phyloP scores from a whole-genome alignment of 2,888 invertebrate species.

The Synanthedon myopaeformis region DNA sequence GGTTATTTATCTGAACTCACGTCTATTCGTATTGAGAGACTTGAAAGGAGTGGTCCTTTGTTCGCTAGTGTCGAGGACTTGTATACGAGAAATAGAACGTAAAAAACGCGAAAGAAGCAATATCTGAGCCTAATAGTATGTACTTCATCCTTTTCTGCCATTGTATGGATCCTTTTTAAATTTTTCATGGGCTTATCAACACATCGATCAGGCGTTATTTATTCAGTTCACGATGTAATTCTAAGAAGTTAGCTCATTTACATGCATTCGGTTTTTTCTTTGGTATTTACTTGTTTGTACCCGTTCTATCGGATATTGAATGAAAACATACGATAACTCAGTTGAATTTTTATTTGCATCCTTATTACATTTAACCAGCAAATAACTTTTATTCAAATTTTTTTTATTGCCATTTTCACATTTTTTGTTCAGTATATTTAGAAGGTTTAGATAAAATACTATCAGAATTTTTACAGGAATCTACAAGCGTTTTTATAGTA shows the following conservation, averaged over 20 bases:
- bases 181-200: slow-evolving; percentile 58
- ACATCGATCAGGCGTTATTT: slow-evolving; percentile 57
- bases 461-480: no score
- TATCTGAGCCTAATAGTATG: slow-evolving; percentile 34
- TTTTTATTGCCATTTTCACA: no score
- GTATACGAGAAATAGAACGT: slow-evolving; percentile 34
- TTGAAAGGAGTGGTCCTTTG: slow-evolving; percentile 39
- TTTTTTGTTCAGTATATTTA: no score
- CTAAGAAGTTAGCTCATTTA: slow-evolving; percentile 57
- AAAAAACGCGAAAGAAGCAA: slow-evolving; percentile 38
- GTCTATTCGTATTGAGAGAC: slow-evolving; percentile 3
- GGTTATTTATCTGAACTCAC: not conserved
- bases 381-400: not conserved
- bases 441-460: no score
- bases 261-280: slow-evolving; percentile 46
- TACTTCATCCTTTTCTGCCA: slow-evolving; percentile 34
- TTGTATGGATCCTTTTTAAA: slow-evolving; percentile 48
- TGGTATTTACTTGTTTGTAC: slow-evolving; percentile 45
- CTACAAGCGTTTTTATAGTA: no score
- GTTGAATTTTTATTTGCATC: slow-evolving; percentile 20
- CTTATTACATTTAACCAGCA: slow-evolving; percentile 8
- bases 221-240: slow-evolving; percentile 58
- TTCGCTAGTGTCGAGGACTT: slow-evolving; percentile 27
- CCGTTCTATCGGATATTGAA: slow-evolving; percentile 41
- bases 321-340: slow-evolving; percentile 24